Base-by-base conservation (phyloP, 2,113 vertebrate species). In the Electrona antarctica region DNA sequence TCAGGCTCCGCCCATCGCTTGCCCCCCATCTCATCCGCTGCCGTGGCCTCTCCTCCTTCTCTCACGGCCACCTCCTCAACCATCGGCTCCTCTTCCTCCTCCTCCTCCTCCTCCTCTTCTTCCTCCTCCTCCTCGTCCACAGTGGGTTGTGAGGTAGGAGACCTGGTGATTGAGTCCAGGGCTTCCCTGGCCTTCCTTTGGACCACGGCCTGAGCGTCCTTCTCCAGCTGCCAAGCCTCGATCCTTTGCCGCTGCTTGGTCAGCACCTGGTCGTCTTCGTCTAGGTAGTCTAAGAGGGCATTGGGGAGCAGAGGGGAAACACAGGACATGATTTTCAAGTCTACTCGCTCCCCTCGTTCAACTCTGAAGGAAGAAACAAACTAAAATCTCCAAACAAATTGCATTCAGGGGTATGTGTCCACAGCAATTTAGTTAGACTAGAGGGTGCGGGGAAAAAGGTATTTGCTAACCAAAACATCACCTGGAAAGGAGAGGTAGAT, bases 261-360 rank as follows among this genome's bases (percentile, higher is more conserved):
- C 33, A 50, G 14, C 2, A 87, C 60, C 6, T 85, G 0, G 0
- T 50, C 80, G 73, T 91, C 77, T 0, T 82, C 60, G 3, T 89
- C 69, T 0, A 93, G 78, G 9, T 90, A 82, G 70, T 94, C 91
- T 68, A 69, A 71, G 11, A 29, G 12, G 41, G 9, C 12, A 8
- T 41, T 41, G 5, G 67, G 11, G 6, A 51, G 13, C 57, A 58
- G 8, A 33, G 11, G 9, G 4, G 9, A 56, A 55, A 51, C 49
- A 51, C 49, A 51, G 49, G 49, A 7, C 51, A 54, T 11, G 3
- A 11, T n/a, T n/a, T 3, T 7, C 29, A 54, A 54, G 51, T 54
- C 51, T 54, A 13, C n/a, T 13, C 5, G 51, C 51, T 54, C 51
- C 11, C 11, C 12, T 12, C 51, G n/a, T 54, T 10, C 11, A 54